Evolutionary conservation across 2,888 invertebrate genomes (phyloP).

Genomic region (Rhorus exstirpatorius): DNA sequence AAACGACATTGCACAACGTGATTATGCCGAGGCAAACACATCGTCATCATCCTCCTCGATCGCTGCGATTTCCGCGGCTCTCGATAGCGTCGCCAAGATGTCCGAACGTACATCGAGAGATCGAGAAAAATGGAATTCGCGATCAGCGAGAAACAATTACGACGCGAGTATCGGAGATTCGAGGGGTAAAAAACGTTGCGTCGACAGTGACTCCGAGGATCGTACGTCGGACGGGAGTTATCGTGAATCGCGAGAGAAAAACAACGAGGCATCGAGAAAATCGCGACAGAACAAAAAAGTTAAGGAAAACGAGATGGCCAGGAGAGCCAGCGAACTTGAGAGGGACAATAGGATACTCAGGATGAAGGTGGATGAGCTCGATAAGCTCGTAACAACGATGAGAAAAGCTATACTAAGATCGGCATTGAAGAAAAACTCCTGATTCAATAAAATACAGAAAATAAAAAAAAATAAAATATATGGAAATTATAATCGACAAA

Average conservation of each 20-base stretch:
- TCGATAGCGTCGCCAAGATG: constrained; percentile 55
- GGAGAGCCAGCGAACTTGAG: constrained; percentile 87
- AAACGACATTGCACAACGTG: constrained; percentile 4
- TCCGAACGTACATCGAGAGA: constrained; percentile 61
- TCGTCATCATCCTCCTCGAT: constrained; percentile 62
- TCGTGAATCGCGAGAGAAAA: constrained; percentile 91
- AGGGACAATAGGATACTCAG: constrained; percentile 89
- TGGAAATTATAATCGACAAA: constrained; percentile 1
- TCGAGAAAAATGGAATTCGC: constrained; percentile 38
- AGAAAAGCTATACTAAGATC: constrained; percentile 90
- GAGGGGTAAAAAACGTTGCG: constrained; percentile 69
- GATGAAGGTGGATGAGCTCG: constrained; percentile 90
- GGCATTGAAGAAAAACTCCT: constrained; percentile 87
- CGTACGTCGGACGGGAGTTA: constrained; percentile 87
- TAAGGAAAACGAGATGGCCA: constrained; percentile 88
- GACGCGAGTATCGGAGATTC: background rate
- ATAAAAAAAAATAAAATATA: constrained; percentile 5
- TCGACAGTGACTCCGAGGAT: constrained; percentile 75
- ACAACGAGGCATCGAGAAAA: constrained; percentile 92
- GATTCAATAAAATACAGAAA: constrained; percentile 26
- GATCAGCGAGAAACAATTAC: constrained; percentile 22
- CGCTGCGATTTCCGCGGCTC: constrained; percentile 64
- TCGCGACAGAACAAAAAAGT: constrained; percentile 91
- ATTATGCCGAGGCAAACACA: constrained; percentile 45
- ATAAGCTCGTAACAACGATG: constrained; percentile 90